Base-by-base conservation (phyloP, 23 tunicate genomes). In the Clavelina lepadiformis region DNA sequence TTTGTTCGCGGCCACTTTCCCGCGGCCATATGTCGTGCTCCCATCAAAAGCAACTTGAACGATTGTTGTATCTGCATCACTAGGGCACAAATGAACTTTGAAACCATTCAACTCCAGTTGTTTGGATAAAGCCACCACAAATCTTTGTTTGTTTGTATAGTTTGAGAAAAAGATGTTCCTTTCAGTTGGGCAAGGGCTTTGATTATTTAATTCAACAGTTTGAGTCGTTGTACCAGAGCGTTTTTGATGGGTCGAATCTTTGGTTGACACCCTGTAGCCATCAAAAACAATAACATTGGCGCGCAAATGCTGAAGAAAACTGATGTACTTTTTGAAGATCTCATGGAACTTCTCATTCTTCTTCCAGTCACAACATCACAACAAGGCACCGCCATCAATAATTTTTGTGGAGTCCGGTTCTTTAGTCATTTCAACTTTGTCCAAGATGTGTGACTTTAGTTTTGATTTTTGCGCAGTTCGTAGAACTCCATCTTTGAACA, bases 321-420 rank as follows among this genome's bases (percentile, higher is more conserved):
- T 23, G 6, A 58, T 37, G 31, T 58, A 58, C 15, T 15, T 35
- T 58, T 29, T 28, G 19, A 37, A 22, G 37, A 23, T 6, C 8
- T 58, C 65, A 13, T 58, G 15, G 7, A 58, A 58, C 24, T 35
- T 58, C 34, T 13, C 24, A 28, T 28, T 26, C 8, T 24, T 25
- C 4, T 29, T 25, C 65, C 65, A 58, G 15, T 37, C 15, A n/a
- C 29, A 8, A 29, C 65, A 5, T 19, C 31, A 37, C 65, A 58
- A 28, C 4, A 58, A 37, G 5, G 65, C 65, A 58, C 65, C 65
- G 5, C 65, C 65, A 58, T 58, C 65, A 58, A 58, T 29, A 23
- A 25, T 26, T 13, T 5, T n/a, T n/a, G n/a, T n/a, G n/a, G n/a
- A n/a, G n/a, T n/a, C n/a, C n/a, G n/a, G n/a, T n/a, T n/a, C n/a